Percentiles rank a stretch among this genome's conserved stretches.
These are phyloP conservation scores for Oreocharis arfaki DNA, from an alignment of 2,113 vertebrate genomes.

Conservation along the genomic window DNA sequence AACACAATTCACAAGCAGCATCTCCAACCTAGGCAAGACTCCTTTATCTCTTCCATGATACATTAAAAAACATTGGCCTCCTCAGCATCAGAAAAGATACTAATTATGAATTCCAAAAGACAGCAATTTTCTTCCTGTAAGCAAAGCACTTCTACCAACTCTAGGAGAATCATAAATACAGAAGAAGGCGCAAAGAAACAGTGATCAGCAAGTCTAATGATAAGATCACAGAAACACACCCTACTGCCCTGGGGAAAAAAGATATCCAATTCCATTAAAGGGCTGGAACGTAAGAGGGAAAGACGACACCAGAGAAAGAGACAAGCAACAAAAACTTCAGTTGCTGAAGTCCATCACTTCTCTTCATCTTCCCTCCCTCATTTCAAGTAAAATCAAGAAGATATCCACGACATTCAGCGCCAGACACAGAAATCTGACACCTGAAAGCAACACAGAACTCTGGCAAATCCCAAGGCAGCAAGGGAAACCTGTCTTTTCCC, in stretches of 20 bases:
- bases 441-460: neutral
- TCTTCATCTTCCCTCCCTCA: neutral
- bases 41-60: neutral
- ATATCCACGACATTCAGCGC: neutral
- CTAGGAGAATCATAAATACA: neutral
- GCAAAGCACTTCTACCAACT: neutral
- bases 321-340: neutral
- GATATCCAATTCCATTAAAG: neutral
- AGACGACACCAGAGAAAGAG: neutral
- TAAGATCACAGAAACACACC: neutral
- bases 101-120: neutral
- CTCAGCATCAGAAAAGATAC: neutral
- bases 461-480: neutral
- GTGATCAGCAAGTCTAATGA: neutral
- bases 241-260: neutral
- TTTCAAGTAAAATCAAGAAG: neutral
- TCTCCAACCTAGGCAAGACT: neutral
- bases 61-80: neutral
- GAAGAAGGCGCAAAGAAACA: neutral
- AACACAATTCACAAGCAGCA: neutral
- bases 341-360: neutral
- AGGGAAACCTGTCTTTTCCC: neutral
- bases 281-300: neutral
- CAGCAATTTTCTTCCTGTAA: neutral
- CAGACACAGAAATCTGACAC: neutral